Conservation (phyloP, 2,113 vertebrate species). For the Callaeas wilsoni region DNA sequence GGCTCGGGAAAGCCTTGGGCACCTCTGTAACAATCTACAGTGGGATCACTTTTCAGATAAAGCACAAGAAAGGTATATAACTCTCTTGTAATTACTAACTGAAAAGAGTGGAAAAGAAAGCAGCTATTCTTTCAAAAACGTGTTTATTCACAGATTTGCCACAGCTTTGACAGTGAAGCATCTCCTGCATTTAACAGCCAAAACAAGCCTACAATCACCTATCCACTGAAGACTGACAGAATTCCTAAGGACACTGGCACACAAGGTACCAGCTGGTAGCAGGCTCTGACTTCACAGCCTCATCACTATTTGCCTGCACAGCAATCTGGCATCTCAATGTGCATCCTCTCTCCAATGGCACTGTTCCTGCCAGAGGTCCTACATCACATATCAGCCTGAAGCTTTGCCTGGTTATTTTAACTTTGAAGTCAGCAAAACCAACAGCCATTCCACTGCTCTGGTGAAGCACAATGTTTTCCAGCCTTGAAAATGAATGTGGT, state of each 20-base stretch:
- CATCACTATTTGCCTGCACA: background rate
- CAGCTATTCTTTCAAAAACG: background rate
- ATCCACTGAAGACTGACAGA: fast-evolving
- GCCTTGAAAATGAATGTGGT: background rate
- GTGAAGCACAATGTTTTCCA: background rate
- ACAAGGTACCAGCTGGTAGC: background rate
- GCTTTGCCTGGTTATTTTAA: background rate
- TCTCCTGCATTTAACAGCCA: background rate
- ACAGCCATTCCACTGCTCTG: background rate
- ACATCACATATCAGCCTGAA: background rate
- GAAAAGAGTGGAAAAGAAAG: background rate
- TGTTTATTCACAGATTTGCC: background rate
- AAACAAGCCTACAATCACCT: background rate
- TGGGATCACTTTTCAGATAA: background rate
- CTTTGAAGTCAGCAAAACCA: background rate
- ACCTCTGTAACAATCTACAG: background rate
- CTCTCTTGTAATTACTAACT: background rate
- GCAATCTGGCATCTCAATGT: background rate
- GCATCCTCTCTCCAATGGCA: background rate
- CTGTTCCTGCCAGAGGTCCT: background rate
- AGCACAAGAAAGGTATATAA: background rate
- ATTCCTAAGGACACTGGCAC: background rate
- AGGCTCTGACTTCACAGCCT: background rate
- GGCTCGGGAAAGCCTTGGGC: background rate
- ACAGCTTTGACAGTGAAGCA: background rate